Percentiles rank a stretch among this genome's conserved stretches.
These are phyloP conservation scores for Sceliomorpha sp. DNA, from an alignment of 2,888 invertebrate genomes.

Conservation along the genomic window DNA sequence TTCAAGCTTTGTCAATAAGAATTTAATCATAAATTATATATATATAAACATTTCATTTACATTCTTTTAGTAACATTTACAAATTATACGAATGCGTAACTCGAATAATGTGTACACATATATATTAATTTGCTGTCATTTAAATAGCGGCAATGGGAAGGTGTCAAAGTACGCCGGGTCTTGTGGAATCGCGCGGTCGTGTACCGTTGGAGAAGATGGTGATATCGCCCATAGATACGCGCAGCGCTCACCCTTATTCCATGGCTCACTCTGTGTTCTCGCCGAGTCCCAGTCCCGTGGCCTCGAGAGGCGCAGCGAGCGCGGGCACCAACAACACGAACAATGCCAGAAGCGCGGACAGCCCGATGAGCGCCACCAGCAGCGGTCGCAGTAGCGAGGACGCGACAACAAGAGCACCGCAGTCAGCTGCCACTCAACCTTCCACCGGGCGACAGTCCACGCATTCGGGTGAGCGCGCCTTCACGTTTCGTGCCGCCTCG, in stretches of 20 bases:
- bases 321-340: slow-evolving; percentile 53
- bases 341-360: slow-evolving; percentile 68
- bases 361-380: slow-evolving; percentile 76
- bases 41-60: no score
- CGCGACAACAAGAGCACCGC: slow-evolving; percentile 71
- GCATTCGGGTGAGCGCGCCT: slow-evolving; percentile 67
- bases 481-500: no score
- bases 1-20: no score
- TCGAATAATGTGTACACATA: slow-evolving; percentile 65
- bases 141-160: slow-evolving; percentile 96
- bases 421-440: slow-evolving; percentile 79
- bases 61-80: no score
- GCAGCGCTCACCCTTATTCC: slow-evolving; percentile 63
- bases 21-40: no score
- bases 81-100: no score
- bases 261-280: slow-evolving; percentile 73
- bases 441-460: slow-evolving; percentile 75
- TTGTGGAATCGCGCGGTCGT: slow-evolving; percentile 95
- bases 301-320: slow-evolving; percentile 61
- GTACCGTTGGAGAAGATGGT: slow-evolving; percentile 93
- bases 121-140: no score
- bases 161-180: slow-evolving; percentile 97
- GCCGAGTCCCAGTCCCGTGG: slow-evolving; percentile 74
- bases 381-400: slow-evolving; percentile 78
- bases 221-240: slow-evolving; percentile 83